Base-by-base conservation (phyloP, 2,113 vertebrate genomes). In the Vimba vimba region DNA sequence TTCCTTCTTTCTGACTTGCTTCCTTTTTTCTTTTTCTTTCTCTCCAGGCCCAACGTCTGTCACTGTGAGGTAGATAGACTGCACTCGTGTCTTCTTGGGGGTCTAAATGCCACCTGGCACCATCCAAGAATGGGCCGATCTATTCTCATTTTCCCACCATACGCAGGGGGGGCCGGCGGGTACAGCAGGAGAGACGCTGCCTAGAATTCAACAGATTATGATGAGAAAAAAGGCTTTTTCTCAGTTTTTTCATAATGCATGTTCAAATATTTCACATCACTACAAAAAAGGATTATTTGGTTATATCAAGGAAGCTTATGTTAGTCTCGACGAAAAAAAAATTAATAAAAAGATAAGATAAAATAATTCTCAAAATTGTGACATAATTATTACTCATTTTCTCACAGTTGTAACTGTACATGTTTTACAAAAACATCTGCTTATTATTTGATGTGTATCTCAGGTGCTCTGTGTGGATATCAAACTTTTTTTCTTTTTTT, bases 21-120 rank as follows among this genome's bases (percentile, higher is more conserved):
- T 73, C 59, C 59, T 86, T 69, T 79, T 82, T 50, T 21, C 82
- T 25, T 52, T 85, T 25, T 45, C 74, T 86, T 75, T 85, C 62
- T 87, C 88, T 85, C 80, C 68, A 59, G 57, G 71, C 75, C 64
- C 33, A 60, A 71, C 62, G 62, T 81, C 47, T 60, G 69, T 87
- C 79, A 87, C 73, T 59, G 73, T 78, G 64, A 69, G 81, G 78
- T 82, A 79, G 73, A 85, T 83, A 84, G 86, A 82, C 79, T 79
- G 66, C 84, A 87, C 85, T 83, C 59, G 21, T 59, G 69, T 87
- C 79, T 86, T 87, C 83, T 85, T 13, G 71, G 78, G 84, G 85
- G 79, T 85, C 86, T 79, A 85, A 87, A 84, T 83, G 83, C 86
- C 88, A 89, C 86, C 86, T 87, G 86, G 83, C 79, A 79, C 86